A percentile compares a stretch with the other conserved stretches of the same genome.
Conservation (phyloP, 2,797 vertebrate genomes). For the Sorex maritimensis region DNA sequence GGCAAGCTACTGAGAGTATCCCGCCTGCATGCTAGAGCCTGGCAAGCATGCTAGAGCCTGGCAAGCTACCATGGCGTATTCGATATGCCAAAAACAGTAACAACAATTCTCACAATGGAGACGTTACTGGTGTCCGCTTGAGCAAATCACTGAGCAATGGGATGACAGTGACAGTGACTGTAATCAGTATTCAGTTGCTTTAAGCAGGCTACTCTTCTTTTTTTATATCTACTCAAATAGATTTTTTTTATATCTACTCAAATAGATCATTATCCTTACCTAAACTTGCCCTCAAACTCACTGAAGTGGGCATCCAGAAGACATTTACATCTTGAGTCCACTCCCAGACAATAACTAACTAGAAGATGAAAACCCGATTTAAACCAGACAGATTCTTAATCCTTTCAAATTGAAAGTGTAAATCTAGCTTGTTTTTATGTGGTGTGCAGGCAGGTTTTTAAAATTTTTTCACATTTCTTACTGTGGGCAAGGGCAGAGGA, state of each 20-base stretch:
- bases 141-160: too few species aligned
- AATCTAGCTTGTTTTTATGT: not conserved
- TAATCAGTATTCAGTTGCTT: not conserved
- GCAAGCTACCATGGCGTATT: too few species aligned
- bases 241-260: conserved; percentile 17
- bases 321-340: not conserved
- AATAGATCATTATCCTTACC: conserved; percentile 10
- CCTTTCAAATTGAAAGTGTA: conserved; percentile 35
- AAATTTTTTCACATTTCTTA: not conserved
- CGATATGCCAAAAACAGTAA: too few species aligned
- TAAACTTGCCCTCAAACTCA: not conserved
- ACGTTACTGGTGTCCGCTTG: too few species aligned
- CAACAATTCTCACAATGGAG: too few species aligned
- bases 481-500: conserved; percentile 14
- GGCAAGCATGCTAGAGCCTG: too few species aligned
- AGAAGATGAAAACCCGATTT: not conserved
- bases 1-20: too few species aligned
- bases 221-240: conserved; percentile 15
- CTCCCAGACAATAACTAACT: not conserved
- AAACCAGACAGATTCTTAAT: not conserved
- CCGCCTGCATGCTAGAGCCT: too few species aligned
- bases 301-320: conserved; percentile 3
- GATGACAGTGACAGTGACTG: too few species aligned
- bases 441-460: not conserved
- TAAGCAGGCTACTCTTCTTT: conserved; percentile 27